Conservation (phyloP, 2,888 invertebrate species). For the Cantharis rufa region DNA sequence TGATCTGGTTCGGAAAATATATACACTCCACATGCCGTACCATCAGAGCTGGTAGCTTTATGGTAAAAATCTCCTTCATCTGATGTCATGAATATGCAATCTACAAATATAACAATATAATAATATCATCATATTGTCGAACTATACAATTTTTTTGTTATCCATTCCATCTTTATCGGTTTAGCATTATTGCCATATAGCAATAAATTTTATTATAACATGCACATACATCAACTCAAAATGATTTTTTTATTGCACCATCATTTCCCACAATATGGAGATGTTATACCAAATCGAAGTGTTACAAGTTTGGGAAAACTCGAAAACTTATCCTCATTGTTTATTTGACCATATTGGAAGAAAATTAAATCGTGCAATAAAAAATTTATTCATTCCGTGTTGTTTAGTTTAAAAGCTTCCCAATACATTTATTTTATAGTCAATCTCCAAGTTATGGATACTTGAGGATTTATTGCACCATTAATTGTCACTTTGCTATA, state of each 20-base stretch:
- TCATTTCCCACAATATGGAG: neutral
- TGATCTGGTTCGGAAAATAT: conserved; percentile 82
- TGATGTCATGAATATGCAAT: conserved; percentile 82
- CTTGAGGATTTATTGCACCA: neutral
- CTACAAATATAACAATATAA: conserved; percentile 57
- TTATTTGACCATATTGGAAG: no score
- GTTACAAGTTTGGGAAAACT: neutral
- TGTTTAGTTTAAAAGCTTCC: neutral
- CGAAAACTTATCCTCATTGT: neutral
- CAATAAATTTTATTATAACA: neutral
- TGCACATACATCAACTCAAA: neutral
- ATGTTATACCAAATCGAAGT: neutral
- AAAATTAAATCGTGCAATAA: conserved; percentile 18
- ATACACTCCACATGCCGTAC: conserved; percentile 79
- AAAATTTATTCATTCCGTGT: neutral
- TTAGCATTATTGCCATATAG: neutral
- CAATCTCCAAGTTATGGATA: neutral
- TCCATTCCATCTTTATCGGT: neutral
- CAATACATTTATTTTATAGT: neutral
- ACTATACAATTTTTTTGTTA: neutral
- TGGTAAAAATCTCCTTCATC: conserved; percentile 81
- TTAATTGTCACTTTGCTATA: neutral
- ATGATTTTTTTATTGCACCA: neutral
- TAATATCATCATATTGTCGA: neutral
- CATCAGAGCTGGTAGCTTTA: conserved; percentile 67